A percentile compares a stretch with the other conserved stretches of the same genome.
Conservation (phyloP, 2,797 vertebrate genomes). For the Esox masquinongy region DNA sequence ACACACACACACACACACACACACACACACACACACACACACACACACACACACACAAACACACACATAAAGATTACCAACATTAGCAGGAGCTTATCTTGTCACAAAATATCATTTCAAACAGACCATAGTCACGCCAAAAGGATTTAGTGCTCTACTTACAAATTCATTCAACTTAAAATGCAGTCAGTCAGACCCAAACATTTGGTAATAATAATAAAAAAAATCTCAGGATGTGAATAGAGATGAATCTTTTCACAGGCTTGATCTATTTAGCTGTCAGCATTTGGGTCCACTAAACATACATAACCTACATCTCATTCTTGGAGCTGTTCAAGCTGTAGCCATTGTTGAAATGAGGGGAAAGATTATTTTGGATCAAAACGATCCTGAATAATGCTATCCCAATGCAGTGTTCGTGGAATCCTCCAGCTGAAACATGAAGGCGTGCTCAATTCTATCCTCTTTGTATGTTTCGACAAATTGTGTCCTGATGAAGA, state of each 20-base stretch:
- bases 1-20: no score
- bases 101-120: neutral
- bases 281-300: neutral
- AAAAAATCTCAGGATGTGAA: neutral
- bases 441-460: neutral
- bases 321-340: constrained; percentile 25
- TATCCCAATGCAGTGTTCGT: neutral
- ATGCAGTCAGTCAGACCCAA: neutral
- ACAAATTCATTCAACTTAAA: neutral
- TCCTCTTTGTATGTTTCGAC: neutral
- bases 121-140: neutral
- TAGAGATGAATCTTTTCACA: neutral
- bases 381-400: neutral
- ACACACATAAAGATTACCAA: constrained; percentile 13
- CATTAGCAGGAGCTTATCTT: neutral
- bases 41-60: neutral
- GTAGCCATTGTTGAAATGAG: constrained; percentile 13
- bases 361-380: constrained; percentile 4
- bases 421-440: neutral
- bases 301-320: constrained; percentile 16
- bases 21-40: no score
- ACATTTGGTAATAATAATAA: neutral
- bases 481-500: neutral
- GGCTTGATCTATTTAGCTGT: neutral
- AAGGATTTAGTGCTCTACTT: constrained; percentile 7